Evolutionary conservation across 2,888 invertebrate genomes (phyloP).

Genomic region (Ptychoptera albimana): DNA sequence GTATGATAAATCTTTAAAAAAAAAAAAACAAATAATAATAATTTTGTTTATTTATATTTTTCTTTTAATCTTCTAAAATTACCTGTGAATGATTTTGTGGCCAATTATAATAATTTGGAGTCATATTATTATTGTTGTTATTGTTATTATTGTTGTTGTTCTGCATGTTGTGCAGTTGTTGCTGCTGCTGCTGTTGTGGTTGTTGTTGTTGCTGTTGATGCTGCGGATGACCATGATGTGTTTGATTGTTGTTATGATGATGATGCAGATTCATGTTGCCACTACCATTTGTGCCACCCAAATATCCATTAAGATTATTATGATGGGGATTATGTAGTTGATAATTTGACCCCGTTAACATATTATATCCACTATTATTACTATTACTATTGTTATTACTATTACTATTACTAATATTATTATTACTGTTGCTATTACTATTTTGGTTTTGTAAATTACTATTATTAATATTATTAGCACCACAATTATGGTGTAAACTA

Average conservation of each 20-base stretch:
- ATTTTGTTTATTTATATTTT: not conserved
- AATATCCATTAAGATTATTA: constrained; percentile 14
- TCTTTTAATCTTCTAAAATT: constrained; percentile 10
- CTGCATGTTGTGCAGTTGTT: constrained; percentile 2
- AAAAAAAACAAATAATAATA: not conserved
- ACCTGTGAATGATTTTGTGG: constrained; percentile 28
- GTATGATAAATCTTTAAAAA: constrained; percentile 5
- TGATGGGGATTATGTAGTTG: constrained; percentile 10
- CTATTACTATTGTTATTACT: constrained; percentile 11
- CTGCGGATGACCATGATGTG: constrained; percentile 12
- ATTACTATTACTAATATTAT: constrained; percentile 15
- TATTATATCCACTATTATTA: constrained; percentile 12
- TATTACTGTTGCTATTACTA: constrained; percentile 7
- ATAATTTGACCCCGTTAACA: constrained; percentile 15
- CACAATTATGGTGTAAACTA: constrained; percentile 23
- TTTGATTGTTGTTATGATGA: constrained; percentile 14
- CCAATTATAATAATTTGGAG: constrained; percentile 25
- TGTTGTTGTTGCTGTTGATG: constrained; percentile 10
- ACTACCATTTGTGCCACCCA: constrained; percentile 13
- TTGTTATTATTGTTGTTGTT: constrained; percentile 1
- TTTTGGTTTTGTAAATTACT: constrained; percentile 17
- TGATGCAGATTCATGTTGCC: constrained; percentile 14
- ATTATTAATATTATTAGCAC: constrained; percentile 20
- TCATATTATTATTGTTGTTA: constrained; percentile 9
- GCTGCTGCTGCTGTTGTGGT: constrained; percentile 11